Percentiles rank a stretch among this genome's conserved stretches.
phyloP scores from a whole-genome alignment of 2,113 vertebrate species.

The Apodemus sylvaticus region DNA sequence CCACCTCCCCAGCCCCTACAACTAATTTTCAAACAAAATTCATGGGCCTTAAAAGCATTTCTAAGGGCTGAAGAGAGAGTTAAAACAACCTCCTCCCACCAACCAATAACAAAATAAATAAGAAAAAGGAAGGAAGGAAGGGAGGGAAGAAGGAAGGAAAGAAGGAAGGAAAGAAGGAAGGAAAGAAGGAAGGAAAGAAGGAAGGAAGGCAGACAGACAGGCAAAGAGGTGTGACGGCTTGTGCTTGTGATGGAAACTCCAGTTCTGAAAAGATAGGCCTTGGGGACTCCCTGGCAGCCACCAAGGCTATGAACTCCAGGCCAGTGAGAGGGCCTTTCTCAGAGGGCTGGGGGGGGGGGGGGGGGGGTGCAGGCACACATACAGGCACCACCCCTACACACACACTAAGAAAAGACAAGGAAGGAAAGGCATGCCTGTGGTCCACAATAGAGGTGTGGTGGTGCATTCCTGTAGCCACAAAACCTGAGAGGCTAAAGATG shows the following conservation, averaged over 20 bases:
- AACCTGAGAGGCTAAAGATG: neutral
- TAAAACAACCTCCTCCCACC: neutral
- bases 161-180: accelerated
- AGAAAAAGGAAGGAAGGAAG: too few species aligned
- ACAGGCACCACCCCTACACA: neutral
- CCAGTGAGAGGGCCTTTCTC: neutral
- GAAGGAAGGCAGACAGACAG: too few species aligned
- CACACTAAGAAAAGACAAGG: neutral
- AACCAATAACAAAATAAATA: neutral
- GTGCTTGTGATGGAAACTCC: neutral
- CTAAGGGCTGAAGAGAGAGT: too few species aligned
- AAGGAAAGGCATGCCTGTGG: neutral
- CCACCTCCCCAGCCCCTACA: neutral
- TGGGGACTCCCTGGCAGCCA: neutral
- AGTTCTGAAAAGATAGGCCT: neutral
- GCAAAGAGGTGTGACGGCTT: neutral
- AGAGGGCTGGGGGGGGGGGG: accelerated
- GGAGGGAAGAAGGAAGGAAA: accelerated
- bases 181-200: too few species aligned
- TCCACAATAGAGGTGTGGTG: neutral
- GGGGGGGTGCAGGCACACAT: neutral
- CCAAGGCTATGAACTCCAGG: neutral
- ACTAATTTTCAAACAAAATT: neutral
- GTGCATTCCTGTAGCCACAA: neutral
- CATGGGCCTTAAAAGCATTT: neutral